Evolutionary conservation across 2,888 invertebrate genomes (phyloP), one percentile per base, ranked within the genome.

Genomic region (Cotesia congregata): DNA sequence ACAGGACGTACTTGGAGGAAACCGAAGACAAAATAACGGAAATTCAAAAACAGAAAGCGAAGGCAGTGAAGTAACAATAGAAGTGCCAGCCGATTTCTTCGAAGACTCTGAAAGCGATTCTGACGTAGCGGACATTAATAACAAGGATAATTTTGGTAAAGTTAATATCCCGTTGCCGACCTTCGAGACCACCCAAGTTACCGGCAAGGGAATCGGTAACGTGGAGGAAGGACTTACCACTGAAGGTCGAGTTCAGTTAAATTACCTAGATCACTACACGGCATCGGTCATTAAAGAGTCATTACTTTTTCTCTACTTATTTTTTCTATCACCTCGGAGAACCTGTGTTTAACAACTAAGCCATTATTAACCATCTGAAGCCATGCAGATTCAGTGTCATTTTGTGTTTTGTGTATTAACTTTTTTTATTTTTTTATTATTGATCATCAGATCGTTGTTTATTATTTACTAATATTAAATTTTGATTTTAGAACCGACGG

Each of bases 1-100:
- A 81, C 91, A 92, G 81, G 91, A 92, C 77, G 92, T 93, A 86
- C 90, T 94, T 78, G 91, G 91, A 41, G 88, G 86, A 88, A 88
- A 80, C 91, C 91, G 79, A 91, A 91, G 69, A 72, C 17, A 60
- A 0, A 9, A n/a, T 20, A 17, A 15, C 90, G 79, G 76, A 5
- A 76, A 76, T 50, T n/a, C 6, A 12, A 73, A 50, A 15, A 73
- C 72, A 60, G 75, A 75, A 15, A 78, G 76, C n/a, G 77, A 90
- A 75, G 89, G 86, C 69, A 88, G 85, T 74, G 87, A 86, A 80
- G 88, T 50, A 12, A 50, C 50, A 50, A 12, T 50, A 12, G 50
- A 7, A 12, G 85, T 76, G 86, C 86, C 75, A 86, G 88, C 74
- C 7, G 50, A 50, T 12, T 7, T 12, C 7, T 50, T 50, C 50